Base-by-base conservation (phyloP, 2,888 invertebrate species). In the Ligdia adustata region DNA sequence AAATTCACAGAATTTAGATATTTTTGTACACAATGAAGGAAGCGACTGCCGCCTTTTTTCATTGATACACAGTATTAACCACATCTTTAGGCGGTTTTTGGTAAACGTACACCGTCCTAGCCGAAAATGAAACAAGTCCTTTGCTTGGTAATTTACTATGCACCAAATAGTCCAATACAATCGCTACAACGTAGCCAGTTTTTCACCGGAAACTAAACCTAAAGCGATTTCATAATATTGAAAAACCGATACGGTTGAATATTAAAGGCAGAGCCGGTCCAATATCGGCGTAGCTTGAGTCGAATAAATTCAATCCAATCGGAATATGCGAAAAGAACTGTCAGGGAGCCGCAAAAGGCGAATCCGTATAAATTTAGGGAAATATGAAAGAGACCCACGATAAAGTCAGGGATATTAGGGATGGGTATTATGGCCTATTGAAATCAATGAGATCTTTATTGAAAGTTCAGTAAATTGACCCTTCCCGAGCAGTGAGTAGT, bases 371-470 rank as follows among this genome's bases (percentile, higher is more conserved):
- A 85, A 84, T 82, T 80, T 75, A 60, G 66, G 66, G 66, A 79
- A 81, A 82, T 82, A 80, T 83, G 73, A 79, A 70, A 67, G 66
- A 68, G 66, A 55, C 71, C 69, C 45, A 35, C 74, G 79, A 85
- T 84, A 85, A 86, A 83, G 75, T 79, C 75, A 62, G 69, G 66
- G 69, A 68, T 79, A 82, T 77, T 79, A 76, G 69, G 66, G 69
- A 79, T 74, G 74, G 73, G 71, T 78, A 75, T 78, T 80, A 81
- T 72, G 69, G 74, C 60, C 79, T 69, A 84, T 85, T 81, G 79
- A 84, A 85, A 85, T 80, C 83, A 80, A 85, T 83, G 75, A 75
- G 72, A 75, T 76, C 81, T 82, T 82, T 79, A 85, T 84, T 75
- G 79, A 73, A 78, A 79, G 69, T 78, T 78, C 65, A 72, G 70